These are phyloP conservation scores for Kryptopterus vitreolus DNA, from an alignment of 2,797 vertebrate genomes.

Conservation along the genomic window DNA sequence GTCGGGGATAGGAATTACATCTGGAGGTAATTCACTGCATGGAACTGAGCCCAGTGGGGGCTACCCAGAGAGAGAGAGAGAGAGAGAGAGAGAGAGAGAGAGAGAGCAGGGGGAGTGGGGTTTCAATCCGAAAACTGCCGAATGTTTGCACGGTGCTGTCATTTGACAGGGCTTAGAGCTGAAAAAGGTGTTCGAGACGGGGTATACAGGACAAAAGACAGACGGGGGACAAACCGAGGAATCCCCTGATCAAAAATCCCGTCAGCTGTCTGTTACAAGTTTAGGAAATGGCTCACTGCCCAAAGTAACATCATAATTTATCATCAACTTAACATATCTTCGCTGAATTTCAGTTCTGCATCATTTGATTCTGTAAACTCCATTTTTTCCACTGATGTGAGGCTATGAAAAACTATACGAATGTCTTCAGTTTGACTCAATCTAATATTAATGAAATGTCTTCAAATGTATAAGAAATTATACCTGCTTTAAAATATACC, in stretches of 20 bases:
- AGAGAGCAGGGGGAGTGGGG: slow-evolving; percentile 42
- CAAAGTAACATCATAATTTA: neutral
- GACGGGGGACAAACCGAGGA: neutral
- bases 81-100: slow-evolving; percentile 54
- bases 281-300: neutral
- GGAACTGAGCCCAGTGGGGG: slow-evolving; percentile 72
- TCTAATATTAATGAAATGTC: neutral
- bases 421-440: neutral
- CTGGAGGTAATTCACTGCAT: slow-evolving; percentile 77
- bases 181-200: slow-evolving; percentile 48
- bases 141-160: slow-evolving; percentile 73
- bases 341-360: neutral
- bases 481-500: slow-evolving; percentile 17
- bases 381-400: neutral
- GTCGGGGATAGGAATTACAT: slow-evolving; percentile 75
- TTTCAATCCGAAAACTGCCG: slow-evolving; percentile 67
- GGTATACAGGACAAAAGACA: slow-evolving; percentile 20
- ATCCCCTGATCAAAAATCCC: neutral
- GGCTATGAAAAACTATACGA: neutral
- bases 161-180: slow-evolving; percentile 63
- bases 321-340: neutral
- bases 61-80: slow-evolving; percentile 57
- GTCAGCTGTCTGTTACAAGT: neutral
- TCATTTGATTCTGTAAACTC: neutral
- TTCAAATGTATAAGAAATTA: neutral